Conservation (phyloP, 2,888 invertebrate genomes). For the Microctonus brassicae region DNA sequence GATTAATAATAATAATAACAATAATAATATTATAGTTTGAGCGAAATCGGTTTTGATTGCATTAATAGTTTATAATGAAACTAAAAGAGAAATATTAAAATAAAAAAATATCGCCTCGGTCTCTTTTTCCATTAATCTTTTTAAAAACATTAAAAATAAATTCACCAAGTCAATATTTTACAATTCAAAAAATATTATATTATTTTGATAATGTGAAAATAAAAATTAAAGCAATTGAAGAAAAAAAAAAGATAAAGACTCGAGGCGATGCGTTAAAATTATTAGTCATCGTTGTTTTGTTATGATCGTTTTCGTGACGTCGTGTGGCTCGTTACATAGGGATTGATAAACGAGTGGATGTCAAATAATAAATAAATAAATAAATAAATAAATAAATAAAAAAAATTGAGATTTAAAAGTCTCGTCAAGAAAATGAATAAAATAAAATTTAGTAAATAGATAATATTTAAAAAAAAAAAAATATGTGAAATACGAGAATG, state of each 20-base stretch:
- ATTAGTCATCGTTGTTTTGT: slow-evolving; percentile 9
- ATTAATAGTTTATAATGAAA: too few species aligned
- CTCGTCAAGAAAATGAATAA: slow-evolving; percentile 17
- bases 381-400: slow-evolving; percentile 17
- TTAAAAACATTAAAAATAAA: too few species aligned
- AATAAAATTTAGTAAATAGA: slow-evolving; percentile 17
- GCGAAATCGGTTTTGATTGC: too few species aligned
- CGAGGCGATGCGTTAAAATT: slow-evolving; percentile 6
- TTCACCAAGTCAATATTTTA: too few species aligned
- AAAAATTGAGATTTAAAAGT: too few species aligned
- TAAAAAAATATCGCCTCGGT: too few species aligned
- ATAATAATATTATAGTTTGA: too few species aligned
- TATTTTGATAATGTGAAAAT: too few species aligned
- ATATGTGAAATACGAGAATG: slow-evolving; percentile 23
- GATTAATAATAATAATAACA: background rate
- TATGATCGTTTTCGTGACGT: slow-evolving; percentile 17
- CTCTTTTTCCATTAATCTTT: too few species aligned
- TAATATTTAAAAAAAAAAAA: slow-evolving; percentile 31
- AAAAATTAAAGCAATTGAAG: too few species aligned
- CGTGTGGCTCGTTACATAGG: background rate
- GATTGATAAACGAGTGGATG: background rate
- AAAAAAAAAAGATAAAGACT: slow-evolving; percentile 7
- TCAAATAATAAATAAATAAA: slow-evolving; percentile 6
- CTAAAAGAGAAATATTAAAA: too few species aligned
- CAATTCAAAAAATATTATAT: too few species aligned